Conservation (phyloP, 2,797 vertebrate genomes). For the Megalops cyprinoides region DNA sequence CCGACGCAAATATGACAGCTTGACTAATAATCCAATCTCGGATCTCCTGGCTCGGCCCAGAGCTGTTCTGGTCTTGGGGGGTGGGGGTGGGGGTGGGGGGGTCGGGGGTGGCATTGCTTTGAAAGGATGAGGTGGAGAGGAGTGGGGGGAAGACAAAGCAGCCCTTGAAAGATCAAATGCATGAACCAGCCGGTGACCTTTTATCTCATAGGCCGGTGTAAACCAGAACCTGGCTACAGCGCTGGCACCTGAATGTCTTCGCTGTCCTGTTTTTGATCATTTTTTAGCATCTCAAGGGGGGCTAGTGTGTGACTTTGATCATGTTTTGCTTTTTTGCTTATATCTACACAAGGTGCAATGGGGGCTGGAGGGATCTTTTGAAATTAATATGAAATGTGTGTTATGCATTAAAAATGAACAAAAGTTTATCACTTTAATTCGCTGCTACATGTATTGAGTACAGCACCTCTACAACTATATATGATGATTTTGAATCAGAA, state of each 20-base stretch:
- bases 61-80: background rate
- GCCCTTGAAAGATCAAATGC: constrained; percentile 24
- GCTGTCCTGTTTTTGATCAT: background rate
- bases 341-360: constrained; percentile 31
- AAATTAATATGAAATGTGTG: constrained; percentile 50
- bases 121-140: constrained; percentile 3
- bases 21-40: constrained; percentile 11
- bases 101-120: background rate
- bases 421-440: constrained; percentile 44
- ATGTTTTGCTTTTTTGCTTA: constrained; percentile 38
- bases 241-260: background rate
- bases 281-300: background rate
- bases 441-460: too few relatives aligned
- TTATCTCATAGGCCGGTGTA: background rate
- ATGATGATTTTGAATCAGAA: constrained; percentile 38
- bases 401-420: constrained; percentile 54
- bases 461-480: too few relatives aligned
- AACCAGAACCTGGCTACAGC: background rate
- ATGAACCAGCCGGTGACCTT: background rate
- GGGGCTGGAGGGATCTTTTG: constrained; percentile 39
- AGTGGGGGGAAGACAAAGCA: constrained; percentile 2
- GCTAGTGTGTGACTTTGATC: constrained; percentile 43
- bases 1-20: constrained; percentile 13
- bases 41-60: background rate
- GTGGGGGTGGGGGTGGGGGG: too few relatives aligned